Base-by-base conservation (phyloP, 2,888 invertebrate genomes). In the Drosophila affinis region DNA sequence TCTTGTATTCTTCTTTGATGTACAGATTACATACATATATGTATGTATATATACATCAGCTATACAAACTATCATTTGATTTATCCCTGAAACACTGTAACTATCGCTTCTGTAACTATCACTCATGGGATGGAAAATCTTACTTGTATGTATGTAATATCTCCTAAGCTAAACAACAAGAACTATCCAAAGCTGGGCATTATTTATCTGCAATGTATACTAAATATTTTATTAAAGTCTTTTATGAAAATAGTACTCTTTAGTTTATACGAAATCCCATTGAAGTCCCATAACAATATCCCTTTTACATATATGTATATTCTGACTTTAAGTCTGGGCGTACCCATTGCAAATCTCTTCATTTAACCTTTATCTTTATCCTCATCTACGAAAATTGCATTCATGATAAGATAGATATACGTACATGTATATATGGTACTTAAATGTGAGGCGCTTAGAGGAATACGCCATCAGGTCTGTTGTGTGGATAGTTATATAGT, bases 361-460 rank as follows among this genome's bases (percentile, higher is more conserved):
- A 39, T 7, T 14, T 14, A 10, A 32, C 14, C 14, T 39, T 7
- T 14, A 34, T 4, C 12, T 39, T 14, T 39, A 39, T 39, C 14
- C n/a, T 39, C n/a, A 39, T 39, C 39, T 39, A 39, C 7, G 7
- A 39, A 39, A 39, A 39, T 39, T 39, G 39, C 39, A 39, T n/a
- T 39, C 3, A 39, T 39, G 39, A 44, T 49, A 47, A 18, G 10
- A 27, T 49, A 24, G 17, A 12, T 47, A 18, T 53, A 54, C 44
- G 45, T 12, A 70, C 56, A 29, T 24, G 47, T 34, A 53, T 55
- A 52, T 70, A 56, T 47, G 27, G 27, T 51, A 46, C 39, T n/a
- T 27, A 58, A 56, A 21, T 57, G 14, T 49, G 49, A 62, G 47
- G 53, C 53, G 55, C 17, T 44, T 62, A 72, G 9, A 53, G 17